Conservation (phyloP, 2,113 vertebrate genomes). For the Numida meleagris region DNA sequence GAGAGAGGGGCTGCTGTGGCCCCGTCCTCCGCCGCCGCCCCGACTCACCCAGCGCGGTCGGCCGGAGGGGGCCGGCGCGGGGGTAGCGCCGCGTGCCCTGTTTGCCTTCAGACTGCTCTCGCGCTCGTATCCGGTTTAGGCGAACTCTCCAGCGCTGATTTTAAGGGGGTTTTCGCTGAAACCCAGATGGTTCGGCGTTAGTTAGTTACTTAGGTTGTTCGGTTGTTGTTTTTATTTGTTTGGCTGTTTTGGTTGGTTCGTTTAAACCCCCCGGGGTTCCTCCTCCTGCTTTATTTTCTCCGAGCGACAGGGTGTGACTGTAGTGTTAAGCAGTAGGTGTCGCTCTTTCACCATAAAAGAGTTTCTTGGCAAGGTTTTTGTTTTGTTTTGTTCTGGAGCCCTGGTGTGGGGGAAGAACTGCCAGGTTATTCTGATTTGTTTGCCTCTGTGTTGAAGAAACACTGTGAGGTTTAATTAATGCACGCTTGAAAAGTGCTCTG, state of each 20-base stretch:
- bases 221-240: too few species aligned
- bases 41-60: background rate
- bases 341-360: background rate
- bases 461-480: background rate
- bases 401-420: background rate
- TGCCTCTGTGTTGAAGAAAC: background rate
- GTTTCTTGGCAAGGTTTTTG: background rate
- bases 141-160: accelerated
- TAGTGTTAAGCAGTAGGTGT: background rate
- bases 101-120: background rate
- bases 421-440: background rate
- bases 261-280: accelerated
- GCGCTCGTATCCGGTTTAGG: background rate
- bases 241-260: too few species aligned
- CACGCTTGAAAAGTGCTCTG: background rate
- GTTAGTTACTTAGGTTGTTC: too few species aligned
- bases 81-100: background rate
- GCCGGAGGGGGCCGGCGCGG: too few species aligned
- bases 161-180: too few species aligned
- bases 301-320: background rate
- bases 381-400: background rate
- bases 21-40: background rate
- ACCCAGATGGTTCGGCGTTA: background rate
- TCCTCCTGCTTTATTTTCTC: background rate
- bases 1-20: background rate